These are phyloP conservation scores for Siderastrea radians DNA, from an alignment of 92 coral and sea anemone species.

Conservation along the genomic window DNA sequence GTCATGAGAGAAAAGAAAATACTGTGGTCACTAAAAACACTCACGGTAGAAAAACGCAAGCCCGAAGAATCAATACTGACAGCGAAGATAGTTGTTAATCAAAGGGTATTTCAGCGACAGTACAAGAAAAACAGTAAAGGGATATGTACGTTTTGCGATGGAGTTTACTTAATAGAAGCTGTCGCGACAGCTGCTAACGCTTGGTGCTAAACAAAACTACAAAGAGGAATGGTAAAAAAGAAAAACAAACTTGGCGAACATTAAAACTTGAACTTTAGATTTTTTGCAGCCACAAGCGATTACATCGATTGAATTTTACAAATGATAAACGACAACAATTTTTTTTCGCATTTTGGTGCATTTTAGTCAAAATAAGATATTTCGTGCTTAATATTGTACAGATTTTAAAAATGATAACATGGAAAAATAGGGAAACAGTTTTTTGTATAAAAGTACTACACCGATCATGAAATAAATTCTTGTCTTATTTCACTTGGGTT, in stretches of 20 bases:
- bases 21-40: too few species aligned
- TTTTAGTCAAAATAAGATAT: not conserved
- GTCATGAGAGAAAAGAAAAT: too few species aligned
- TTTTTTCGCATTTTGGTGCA: not conserved
- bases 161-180: too few species aligned
- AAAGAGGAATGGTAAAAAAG: too few species aligned
- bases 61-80: too few species aligned
- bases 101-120: too few species aligned
- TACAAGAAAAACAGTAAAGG: too few species aligned
- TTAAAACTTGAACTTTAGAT: conserved; percentile 24
- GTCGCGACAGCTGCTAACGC: too few species aligned
- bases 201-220: too few species aligned
- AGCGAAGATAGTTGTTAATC: too few species aligned
- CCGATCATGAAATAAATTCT: not conserved
- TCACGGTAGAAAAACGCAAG: too few species aligned
- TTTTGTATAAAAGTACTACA: not conserved
- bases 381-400: not conserved
- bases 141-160: too few species aligned
- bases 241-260: not conserved
- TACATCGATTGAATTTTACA: conserved; percentile 26
- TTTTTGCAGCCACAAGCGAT: conserved; percentile 17
- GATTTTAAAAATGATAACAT: not conserved
- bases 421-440: not conserved
- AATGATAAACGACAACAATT: not conserved
- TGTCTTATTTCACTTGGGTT: not conserved